Evolutionary conservation across 1,140 invertebrate species (phyloP), one percentile per base, ranked within the genome.

Genomic region (Paraescarpia echinospica): DNA sequence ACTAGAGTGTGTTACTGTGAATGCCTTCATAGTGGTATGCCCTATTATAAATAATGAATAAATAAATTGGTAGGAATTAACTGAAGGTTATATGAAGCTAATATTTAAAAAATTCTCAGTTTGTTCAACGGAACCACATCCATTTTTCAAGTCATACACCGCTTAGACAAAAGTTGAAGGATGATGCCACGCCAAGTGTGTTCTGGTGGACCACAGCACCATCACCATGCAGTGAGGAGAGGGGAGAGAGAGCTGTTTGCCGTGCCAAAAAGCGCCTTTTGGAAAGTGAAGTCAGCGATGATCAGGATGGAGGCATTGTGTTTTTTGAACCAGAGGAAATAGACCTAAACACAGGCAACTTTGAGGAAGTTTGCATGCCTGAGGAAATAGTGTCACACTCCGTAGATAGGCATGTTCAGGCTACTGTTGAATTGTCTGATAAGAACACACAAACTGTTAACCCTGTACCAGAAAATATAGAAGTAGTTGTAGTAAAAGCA

Each of bases 391-490:
- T 51, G 18, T 8, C n/a, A n/a, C n/a, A n/a, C 0, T 51, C 48
- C 8, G 48, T 0, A 51, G 8, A 31, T n/a, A n/a, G n/a, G n/a
- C n/a, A n/a, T n/a, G n/a, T n/a, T n/a, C n/a, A 27, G n/a, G n/a
- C n/a, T 89, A 89, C 34, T 89, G 34, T 34, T 33, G 34, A 33
- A 9, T 6, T 89, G 89, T 34, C n/a, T 12, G 31, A 27, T n/a
- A n/a, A n/a, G n/a, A n/a, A n/a, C n/a, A n/a, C n/a, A n/a, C n/a
- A n/a, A n/a, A n/a, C n/a, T n/a, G 89, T 14, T 27, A 89, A 6
- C 89, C 34, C n/a, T 0, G 97, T 97, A 77, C 97, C 97, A 41
- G 97, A 96, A 18, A 96, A 95, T 14, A 97, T 97, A 33, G n/a
- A n/a, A n/a, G n/a, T n/a, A n/a, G n/a, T n/a, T n/a, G n/a, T n/a